phyloP scores from a whole-genome alignment of 2,113 vertebrate species.

The Ceyx cyanopectus region DNA sequence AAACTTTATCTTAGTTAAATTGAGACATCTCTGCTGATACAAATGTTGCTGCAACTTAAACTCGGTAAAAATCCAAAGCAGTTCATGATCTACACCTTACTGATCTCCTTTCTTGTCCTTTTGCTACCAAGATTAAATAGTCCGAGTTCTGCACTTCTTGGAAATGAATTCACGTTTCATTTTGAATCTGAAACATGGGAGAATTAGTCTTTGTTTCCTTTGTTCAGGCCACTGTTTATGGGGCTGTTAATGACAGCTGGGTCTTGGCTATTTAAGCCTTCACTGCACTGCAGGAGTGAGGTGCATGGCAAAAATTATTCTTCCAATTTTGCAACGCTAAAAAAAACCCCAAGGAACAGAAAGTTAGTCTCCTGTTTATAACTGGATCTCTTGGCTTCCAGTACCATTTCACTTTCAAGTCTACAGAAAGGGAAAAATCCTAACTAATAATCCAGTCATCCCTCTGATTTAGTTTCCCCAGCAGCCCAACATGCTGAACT shows the following conservation, averaged over 20 bases:
- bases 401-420: not conserved
- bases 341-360: not conserved
- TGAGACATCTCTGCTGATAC: not conserved
- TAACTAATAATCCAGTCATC: slow-evolving; percentile 8
- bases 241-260: not conserved
- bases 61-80: not conserved
- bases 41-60: not conserved
- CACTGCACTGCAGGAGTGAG: not conserved
- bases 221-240: not conserved
- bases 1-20: not conserved
- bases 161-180: not conserved
- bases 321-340: fast-evolving
- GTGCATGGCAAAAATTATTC: not conserved
- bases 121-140: not conserved
- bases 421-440: not conserved
- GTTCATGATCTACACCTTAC: not conserved
- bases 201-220: not conserved
- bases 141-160: not conserved
- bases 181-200: not conserved
- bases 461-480: slow-evolving; percentile 18
- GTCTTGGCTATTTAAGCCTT: not conserved
- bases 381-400: not conserved
- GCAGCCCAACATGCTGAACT: not conserved
- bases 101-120: not conserved
- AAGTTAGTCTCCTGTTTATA: not conserved